Percentiles rank a stretch among this genome's conserved stretches.
Evolutionary conservation across 2,113 vertebrate genomes (phyloP).

Genomic region (Lathamus discolor): DNA sequence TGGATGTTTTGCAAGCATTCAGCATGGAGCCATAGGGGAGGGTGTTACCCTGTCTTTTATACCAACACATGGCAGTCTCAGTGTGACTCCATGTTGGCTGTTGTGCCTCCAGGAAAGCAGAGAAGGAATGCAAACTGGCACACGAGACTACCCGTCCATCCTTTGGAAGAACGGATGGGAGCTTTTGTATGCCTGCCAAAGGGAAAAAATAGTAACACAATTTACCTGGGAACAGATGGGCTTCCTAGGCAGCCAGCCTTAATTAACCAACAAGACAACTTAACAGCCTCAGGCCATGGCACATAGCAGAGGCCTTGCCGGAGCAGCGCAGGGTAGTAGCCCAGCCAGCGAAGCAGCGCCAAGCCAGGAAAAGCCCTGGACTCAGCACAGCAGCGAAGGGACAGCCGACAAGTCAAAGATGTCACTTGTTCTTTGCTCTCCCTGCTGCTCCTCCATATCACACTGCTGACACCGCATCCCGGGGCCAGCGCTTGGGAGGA

Average conservation of each 20-base stretch:
- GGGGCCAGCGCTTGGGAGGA: not conserved
- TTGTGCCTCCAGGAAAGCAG: not conserved
- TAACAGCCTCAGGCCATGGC: not conserved
- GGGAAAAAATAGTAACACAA: not conserved
- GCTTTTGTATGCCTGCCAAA: not conserved
- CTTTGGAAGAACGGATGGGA: not conserved
- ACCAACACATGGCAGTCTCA: not conserved
- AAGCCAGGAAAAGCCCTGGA: not conserved
- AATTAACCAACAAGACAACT: constrained; percentile 55
- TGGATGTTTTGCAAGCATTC: not conserved
- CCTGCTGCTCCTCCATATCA: not conserved
- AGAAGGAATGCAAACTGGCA: constrained; percentile 9
- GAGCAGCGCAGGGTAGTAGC: not conserved
- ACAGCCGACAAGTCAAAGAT: not conserved
- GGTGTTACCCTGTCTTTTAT: not conserved
- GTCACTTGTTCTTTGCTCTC: not conserved
- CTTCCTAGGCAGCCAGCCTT: constrained; percentile 39
- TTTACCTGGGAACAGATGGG: constrained; percentile 62
- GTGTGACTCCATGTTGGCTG: not conserved
- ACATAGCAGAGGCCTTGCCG: not conserved
- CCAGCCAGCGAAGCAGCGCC: not conserved
- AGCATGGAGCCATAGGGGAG: not conserved
- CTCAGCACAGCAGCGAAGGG: not conserved
- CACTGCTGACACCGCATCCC: not conserved
- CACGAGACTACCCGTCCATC: not conserved